These are phyloP conservation scores for Latrodectus hesperus DNA, from an alignment of 2,888 invertebrate species.

Conservation along the genomic window DNA sequence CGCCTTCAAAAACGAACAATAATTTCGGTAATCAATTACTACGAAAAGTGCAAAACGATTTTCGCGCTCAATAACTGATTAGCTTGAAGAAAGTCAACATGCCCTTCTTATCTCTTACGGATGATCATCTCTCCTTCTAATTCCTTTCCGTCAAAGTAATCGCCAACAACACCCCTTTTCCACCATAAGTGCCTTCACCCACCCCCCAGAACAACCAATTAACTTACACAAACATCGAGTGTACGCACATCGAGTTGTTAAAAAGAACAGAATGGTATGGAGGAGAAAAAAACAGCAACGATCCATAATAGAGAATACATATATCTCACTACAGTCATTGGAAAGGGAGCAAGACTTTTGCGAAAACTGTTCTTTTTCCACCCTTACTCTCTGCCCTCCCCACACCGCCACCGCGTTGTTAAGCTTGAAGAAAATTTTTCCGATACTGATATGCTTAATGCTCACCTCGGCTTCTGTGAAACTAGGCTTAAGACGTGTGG, in stretches of 20 bases:
- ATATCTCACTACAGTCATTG: background rate
- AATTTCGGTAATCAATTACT: conserved; percentile 68
- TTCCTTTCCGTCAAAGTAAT: conserved; percentile 52
- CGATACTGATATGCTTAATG: conserved; percentile 67
- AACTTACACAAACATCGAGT: conserved; percentile 63
- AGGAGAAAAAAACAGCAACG: conserved; percentile 17
- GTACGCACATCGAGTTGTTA: conserved; percentile 1
- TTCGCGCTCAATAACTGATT: conserved; percentile 64
- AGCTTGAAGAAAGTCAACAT: conserved; percentile 62
- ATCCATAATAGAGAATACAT: conserved; percentile 49
- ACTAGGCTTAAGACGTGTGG: conserved; percentile 28
- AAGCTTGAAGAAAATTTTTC: conserved; percentile 58
- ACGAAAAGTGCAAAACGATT: background rate
- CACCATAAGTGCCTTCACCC: conserved; percentile 30
- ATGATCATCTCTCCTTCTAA: conserved; percentile 34
- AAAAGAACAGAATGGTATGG: conserved; percentile 2
- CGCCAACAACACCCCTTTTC: background rate
- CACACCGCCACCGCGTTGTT: background rate
- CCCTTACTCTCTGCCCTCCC: conserved; percentile 49
- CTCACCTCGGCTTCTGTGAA: conserved; percentile 21
- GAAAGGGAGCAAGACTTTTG: conserved; percentile 14
- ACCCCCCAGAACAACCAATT: conserved; percentile 51
- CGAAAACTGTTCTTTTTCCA: conserved; percentile 18
- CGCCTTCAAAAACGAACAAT: conserved; percentile 53
- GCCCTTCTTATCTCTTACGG: conserved; percentile 33